A percentile compares a stretch with the other conserved stretches of the same genome.
These are phyloP conservation scores for Morinoia aosen DNA, from an alignment of 2,888 invertebrate genomes.

Conservation along the genomic window DNA sequence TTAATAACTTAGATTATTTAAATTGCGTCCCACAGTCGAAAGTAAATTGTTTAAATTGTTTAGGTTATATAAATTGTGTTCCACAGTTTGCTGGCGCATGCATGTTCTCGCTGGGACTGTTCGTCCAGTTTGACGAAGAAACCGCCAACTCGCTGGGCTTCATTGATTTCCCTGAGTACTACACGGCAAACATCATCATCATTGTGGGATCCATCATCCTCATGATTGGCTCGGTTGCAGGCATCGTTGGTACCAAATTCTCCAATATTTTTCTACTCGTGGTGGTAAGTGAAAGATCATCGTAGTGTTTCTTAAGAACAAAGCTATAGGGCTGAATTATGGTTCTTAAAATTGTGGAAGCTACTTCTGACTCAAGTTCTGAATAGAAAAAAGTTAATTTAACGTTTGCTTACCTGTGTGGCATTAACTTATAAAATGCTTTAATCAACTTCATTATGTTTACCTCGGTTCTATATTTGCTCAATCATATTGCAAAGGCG, in stretches of 20 bases:
- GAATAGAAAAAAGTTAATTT: background rate
- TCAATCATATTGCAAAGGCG: no score
- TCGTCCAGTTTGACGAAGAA: slow-evolving; percentile 18
- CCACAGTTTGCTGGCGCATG: slow-evolving; percentile 10
- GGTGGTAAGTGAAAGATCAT: background rate
- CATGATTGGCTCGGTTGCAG: background rate
- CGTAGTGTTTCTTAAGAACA: slow-evolving; percentile 68
- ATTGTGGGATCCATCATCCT: slow-evolving; percentile 7
- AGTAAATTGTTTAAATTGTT: no score
- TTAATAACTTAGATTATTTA: background rate
- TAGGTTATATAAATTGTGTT: background rate
- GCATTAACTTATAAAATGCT: background rate
- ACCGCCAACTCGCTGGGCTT: slow-evolving; percentile 22
- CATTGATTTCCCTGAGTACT: slow-evolving; percentile 22
- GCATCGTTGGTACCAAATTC: background rate
- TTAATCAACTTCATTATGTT: background rate
- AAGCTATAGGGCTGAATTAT: background rate
- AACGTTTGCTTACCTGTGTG: background rate
- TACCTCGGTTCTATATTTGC: no score
- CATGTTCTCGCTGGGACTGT: slow-evolving; percentile 36
- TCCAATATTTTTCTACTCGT: background rate
- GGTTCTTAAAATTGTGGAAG: background rate
- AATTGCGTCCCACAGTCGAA: background rate
- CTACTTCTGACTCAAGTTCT: background rate
- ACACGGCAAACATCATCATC: slow-evolving; percentile 44